phyloP scores from a whole-genome alignment of 2,888 invertebrate genomes.

The Perizoma affinitatum region DNA sequence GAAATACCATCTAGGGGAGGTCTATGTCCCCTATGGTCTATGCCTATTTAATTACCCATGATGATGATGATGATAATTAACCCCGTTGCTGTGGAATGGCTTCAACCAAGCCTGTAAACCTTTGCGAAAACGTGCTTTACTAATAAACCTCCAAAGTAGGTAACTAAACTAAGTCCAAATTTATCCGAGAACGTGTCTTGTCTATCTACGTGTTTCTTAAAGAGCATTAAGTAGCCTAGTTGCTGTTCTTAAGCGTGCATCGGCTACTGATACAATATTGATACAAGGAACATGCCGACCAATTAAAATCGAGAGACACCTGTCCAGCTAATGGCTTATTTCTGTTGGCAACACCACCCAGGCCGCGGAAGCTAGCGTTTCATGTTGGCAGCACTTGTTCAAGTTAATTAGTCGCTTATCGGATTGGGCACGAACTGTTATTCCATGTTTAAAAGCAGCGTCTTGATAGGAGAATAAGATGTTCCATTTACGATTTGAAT shows the following conservation, averaged over 20 bases:
- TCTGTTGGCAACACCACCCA: slow-evolving; percentile 40
- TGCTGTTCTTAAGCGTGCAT: slow-evolving; percentile 11
- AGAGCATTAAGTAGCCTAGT: slow-evolving; percentile 17
- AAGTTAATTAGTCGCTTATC: slow-evolving; percentile 40
- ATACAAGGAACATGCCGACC: slow-evolving; percentile 38
- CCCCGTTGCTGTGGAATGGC: background rate
- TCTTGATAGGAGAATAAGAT: slow-evolving; percentile 18
- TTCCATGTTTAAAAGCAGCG: slow-evolving; percentile 22
- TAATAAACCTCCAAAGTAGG: background rate
- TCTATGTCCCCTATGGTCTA: too few relatives aligned
- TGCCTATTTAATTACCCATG: too few relatives aligned
- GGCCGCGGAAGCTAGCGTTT: slow-evolving; percentile 38
- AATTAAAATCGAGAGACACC: slow-evolving; percentile 46
- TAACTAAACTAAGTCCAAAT: background rate
- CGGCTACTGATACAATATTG: slow-evolving; percentile 33
- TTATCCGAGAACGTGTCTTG: slow-evolving; percentile 4
- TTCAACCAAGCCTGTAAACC: background rate
- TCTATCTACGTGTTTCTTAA: slow-evolving; percentile 8
- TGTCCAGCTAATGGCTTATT: slow-evolving; percentile 43
- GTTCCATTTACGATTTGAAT: slow-evolving; percentile 21
- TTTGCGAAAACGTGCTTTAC: background rate
- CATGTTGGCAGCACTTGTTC: slow-evolving; percentile 38
- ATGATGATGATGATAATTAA: background rate
- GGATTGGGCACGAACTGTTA: slow-evolving; percentile 33
- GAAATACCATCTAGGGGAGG: too few relatives aligned